Conservation (phyloP, 2,888 invertebrate genomes). For the Cactoblastis cactorum region DNA sequence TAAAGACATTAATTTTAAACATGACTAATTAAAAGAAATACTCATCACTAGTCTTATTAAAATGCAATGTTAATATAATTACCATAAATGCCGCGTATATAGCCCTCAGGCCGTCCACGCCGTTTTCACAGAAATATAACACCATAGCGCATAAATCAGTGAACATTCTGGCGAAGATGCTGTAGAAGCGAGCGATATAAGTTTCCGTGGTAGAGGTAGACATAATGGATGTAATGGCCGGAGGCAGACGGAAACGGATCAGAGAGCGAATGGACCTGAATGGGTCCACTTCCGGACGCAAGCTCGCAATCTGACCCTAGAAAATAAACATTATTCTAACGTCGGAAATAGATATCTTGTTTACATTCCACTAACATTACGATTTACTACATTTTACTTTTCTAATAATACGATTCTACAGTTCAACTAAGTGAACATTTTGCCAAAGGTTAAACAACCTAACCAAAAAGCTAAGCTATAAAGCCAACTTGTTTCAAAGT, state of each 20-base stretch:
- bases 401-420: too few species aligned
- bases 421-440: too few species aligned
- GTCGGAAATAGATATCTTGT: neutral
- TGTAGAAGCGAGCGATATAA: conserved; percentile 44
- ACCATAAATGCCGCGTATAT: conserved; percentile 42
- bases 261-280: conserved; percentile 36
- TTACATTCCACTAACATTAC: neutral
- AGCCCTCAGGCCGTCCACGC: conserved; percentile 34
- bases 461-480: too few species aligned
- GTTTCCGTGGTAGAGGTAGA: conserved; percentile 31
- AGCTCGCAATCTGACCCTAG: conserved; percentile 19
- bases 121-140: conserved; percentile 37
- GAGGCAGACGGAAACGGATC: conserved; percentile 43
- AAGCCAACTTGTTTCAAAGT: too few species aligned
- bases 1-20: neutral
- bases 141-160: conserved; percentile 48
- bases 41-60: neutral
- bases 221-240: conserved; percentile 40
- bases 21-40: too few species aligned
- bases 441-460: too few species aligned
- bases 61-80: conserved; percentile 20
- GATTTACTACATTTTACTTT: too few species aligned
- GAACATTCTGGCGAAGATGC: conserved; percentile 41
- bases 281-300: conserved; percentile 37
- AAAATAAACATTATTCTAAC: neutral